Evolutionary conservation across 2,888 invertebrate genomes (phyloP).

Genomic region (Sphaeridia pumilis): DNA sequence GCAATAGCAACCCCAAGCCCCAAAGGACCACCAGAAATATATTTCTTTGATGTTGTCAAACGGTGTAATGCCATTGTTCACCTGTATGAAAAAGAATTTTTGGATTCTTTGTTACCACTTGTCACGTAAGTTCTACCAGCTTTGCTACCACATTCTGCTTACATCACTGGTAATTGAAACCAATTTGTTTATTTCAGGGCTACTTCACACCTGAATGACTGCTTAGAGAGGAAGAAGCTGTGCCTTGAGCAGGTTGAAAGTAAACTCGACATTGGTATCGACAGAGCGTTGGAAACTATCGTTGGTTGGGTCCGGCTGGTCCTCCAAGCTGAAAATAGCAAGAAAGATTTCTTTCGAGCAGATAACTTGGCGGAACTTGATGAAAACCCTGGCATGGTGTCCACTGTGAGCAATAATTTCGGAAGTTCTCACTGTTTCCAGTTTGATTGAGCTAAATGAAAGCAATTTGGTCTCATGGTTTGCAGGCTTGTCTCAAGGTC

Average conservation of each 20-base stretch:
- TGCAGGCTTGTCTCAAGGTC: constrained; percentile 68
- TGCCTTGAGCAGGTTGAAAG: constrained; percentile 78
- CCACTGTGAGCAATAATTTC: constrained; percentile 51
- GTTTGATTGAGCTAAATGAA: background rate
- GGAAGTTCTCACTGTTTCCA: background rate
- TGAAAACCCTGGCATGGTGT: constrained; percentile 60
- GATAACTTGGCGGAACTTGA: constrained; percentile 56
- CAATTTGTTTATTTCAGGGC: constrained; percentile 49
- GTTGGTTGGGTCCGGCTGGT: constrained; percentile 83
- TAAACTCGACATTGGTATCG: constrained; percentile 78
- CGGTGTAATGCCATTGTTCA: constrained; percentile 89
- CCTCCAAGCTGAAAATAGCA: constrained; percentile 84
- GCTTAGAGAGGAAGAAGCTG: constrained; percentile 70
- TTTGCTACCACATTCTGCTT: background rate
- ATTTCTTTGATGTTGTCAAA: constrained; percentile 85
- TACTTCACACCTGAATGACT: constrained; percentile 67
- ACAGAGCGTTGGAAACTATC: constrained; percentile 66
- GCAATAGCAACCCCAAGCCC: constrained; percentile 81
- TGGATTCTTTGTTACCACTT: constrained; percentile 75
- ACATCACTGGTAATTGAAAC: too few relatives aligned
- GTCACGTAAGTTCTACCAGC: constrained; percentile 53
- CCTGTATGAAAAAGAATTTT: constrained; percentile 83
- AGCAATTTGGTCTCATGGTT: background rate
- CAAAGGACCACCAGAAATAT: constrained; percentile 73
- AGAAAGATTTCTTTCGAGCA: constrained; percentile 75